Percentiles rank a stretch among this genome's conserved stretches.
Conservation (phyloP, 2,888 invertebrate species). For the Dryocosmus kuriphilus region DNA sequence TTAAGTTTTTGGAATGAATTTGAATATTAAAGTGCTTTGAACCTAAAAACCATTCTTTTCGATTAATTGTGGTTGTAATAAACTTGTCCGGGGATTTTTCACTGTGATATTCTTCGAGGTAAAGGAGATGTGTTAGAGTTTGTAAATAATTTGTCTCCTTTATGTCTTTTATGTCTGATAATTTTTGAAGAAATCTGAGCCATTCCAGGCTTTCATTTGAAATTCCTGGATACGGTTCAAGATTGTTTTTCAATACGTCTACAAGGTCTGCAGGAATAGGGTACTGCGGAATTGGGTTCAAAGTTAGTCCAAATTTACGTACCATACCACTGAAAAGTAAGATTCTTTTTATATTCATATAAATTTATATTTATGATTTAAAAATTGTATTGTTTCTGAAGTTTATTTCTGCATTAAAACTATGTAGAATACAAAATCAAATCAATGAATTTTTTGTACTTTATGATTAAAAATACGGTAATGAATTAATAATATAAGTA, state of each 20-base stretch:
- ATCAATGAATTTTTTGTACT: too few species aligned
- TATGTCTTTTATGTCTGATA: background rate
- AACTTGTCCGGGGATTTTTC: background rate
- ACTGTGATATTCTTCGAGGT: constrained; percentile 25
- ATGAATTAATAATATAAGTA: too few species aligned
- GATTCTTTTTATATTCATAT: too few species aligned
- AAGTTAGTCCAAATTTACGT: too few species aligned
- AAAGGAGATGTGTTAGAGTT: constrained; percentile 1
- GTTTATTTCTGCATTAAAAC: too few species aligned
- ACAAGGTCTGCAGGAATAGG: background rate
- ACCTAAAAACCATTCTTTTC: background rate
- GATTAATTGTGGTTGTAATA: background rate
- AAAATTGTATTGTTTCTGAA: too few species aligned
- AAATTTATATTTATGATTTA: too few species aligned
- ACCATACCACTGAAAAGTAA: too few species aligned
- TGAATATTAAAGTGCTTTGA: background rate
- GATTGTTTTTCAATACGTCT: background rate
- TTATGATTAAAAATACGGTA: too few species aligned
- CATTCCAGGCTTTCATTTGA: background rate
- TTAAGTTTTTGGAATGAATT: background rate
- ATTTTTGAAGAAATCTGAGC: background rate
- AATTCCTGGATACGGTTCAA: background rate
- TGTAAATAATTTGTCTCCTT: background rate
- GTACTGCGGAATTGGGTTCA: constrained; percentile 9
- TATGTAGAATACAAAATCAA: too few species aligned